Evolutionary conservation across 2,797 vertebrate species (phyloP).

Genomic region (Percopsis omiscomaycus): DNA sequence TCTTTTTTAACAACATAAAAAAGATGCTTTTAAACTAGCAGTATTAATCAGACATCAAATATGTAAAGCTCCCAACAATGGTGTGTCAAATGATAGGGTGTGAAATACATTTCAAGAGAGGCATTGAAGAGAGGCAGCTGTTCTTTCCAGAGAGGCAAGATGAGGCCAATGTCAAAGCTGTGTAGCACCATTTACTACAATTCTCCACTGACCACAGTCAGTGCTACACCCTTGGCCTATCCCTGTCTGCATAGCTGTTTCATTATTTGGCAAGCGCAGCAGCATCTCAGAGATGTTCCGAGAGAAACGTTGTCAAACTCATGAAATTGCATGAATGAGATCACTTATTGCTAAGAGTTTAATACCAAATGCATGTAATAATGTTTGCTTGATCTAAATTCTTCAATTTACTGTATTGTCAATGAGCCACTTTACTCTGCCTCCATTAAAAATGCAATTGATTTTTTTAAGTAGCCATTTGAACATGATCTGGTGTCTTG

Average conservation of each 20-base stretch:
- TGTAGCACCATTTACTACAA: constrained; percentile 51
- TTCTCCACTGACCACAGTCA: constrained; percentile 47
- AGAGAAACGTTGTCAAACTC: not conserved
- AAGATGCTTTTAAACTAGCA: not conserved
- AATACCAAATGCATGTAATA: not conserved
- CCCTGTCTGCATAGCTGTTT: constrained; percentile 14
- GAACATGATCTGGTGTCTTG: not conserved
- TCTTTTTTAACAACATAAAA: constrained; percentile 2
- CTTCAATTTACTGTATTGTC: not conserved
- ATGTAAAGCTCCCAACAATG: constrained; percentile 37
- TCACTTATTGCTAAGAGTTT: not conserved
- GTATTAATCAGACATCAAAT: constrained; percentile 31
- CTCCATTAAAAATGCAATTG: not conserved
- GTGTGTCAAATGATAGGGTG: constrained; percentile 49
- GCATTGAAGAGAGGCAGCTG: constrained; percentile 58
- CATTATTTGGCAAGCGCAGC: constrained; percentile 12
- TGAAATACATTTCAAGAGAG: constrained; percentile 58
- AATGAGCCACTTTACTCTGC: not conserved
- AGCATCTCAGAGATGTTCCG: not conserved
- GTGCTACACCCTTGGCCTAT: constrained; percentile 8
- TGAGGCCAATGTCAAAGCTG: constrained; percentile 63
- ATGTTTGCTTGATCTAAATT: too few species aligned
- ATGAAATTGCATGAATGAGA: not conserved
- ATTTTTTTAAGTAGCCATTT: not conserved
- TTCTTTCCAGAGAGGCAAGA: constrained; percentile 48